Evolutionary conservation across 2,113 vertebrate genomes (phyloP), one percentile per base, ranked within the genome.

Genomic region (Craseonycteris thonglongyai): DNA sequence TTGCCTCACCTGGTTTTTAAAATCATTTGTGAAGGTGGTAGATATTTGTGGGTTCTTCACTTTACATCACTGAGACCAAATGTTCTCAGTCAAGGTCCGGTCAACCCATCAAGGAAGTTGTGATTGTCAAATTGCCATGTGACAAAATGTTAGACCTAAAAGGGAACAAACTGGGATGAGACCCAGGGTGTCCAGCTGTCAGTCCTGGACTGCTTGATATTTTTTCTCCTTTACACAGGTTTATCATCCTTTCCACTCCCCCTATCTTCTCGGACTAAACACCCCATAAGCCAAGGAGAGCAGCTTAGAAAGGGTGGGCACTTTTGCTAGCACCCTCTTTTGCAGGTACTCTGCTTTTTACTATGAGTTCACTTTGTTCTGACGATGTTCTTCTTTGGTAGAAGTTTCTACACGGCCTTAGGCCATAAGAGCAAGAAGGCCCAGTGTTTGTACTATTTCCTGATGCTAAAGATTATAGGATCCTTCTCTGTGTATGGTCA

Each of bases 361-460:
- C 76, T 42, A 51, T 61, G 69, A 78, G 26, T 79, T 28, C 18
- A 49, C 13, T 24, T 87, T 66, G 33, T 59, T 56, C 35, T 94
- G 9, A 15, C 63, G 47, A 80, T 79, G 21, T 84, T 84, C n/a
- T 81, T 69, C 19, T 24, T 58, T 42, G 13, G 28, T 71, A 5
- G 61, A 79, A 72, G 24, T 92, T 95, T 90, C 38, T 66, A 63
- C 74, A 94, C 92, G 56, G 6, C n/a, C 4, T 91, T 91, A 59
- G 93, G 68, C 30, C 61, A 38, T 22, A 56, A 76, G 45, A 58
- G 8, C n/a, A 82, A 94, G 42, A 71, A n/a, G 14, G 30, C n/a
- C 19, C 24, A 68, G 11, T 63, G 69, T 69, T 78, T 61, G 51
- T 51, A 56, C 26, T 84, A 88, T 61, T 78, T 76, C 10, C 54